Conservation (phyloP, 1,140 invertebrate genomes). For the Cydia strobilella region DNA sequence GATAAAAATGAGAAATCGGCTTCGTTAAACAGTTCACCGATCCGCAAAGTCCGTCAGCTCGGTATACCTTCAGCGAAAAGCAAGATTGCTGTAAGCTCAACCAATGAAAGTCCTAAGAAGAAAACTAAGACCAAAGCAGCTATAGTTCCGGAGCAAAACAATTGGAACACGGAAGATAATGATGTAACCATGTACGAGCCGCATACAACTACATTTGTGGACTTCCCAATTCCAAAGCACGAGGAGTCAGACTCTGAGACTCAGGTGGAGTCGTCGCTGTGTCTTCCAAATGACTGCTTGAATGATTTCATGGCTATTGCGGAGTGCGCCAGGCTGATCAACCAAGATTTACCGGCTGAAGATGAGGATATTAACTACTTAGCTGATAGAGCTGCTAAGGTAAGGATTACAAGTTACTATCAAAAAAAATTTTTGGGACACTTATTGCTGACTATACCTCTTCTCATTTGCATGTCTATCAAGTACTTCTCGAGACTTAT, state of each 20-base stretch:
- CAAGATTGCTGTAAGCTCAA: conserved; percentile 61
- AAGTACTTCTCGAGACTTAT: too few species aligned
- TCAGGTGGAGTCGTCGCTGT: conserved; percentile 68
- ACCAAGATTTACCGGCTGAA: conserved; percentile 51
- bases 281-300: conserved; percentile 73
- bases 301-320: conserved; percentile 75
- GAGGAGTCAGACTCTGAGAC: conserved; percentile 73
- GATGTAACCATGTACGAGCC: conserved; percentile 79
- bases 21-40: conserved; percentile 74
- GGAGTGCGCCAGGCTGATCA: conserved; percentile 64
- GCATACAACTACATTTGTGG: conserved; percentile 67
- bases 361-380: conserved; percentile 69
- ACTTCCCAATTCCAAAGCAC: conserved; percentile 60
- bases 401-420: not conserved
- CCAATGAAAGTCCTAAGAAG: conserved; percentile 70
- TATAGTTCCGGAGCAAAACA: conserved; percentile 52
- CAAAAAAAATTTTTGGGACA: too few species aligned
- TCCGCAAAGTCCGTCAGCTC: conserved; percentile 74
- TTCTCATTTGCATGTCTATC: too few species aligned
- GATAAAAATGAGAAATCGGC: conserved; percentile 76
- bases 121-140: conserved; percentile 60
- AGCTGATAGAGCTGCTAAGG: conserved; percentile 67
- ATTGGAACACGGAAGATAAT: conserved; percentile 64
- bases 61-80: conserved; percentile 63
- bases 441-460: too few species aligned